A percentile compares a stretch with the other conserved stretches of the same genome.
These are phyloP conservation scores for Cataglyphis cursor DNA, from an alignment of 2,888 invertebrate genomes.

Conservation along the genomic window DNA sequence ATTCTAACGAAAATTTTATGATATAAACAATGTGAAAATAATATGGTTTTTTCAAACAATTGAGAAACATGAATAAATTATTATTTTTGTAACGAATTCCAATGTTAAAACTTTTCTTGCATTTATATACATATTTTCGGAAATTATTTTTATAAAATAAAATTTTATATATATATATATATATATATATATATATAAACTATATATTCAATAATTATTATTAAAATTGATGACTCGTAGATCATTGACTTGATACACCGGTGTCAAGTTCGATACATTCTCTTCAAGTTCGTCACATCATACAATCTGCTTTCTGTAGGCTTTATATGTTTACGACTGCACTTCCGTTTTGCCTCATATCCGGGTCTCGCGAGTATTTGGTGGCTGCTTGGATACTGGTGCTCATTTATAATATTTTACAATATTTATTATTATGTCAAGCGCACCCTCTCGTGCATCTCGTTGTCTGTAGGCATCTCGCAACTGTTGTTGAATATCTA, in stretches of 20 bases:
- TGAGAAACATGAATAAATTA: neutral
- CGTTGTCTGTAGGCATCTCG: conserved; percentile 34
- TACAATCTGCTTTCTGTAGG: conserved; percentile 34
- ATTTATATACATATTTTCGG: neutral
- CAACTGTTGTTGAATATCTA: conserved; percentile 35
- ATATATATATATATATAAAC: neutral
- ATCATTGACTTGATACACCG: conserved; percentile 1
- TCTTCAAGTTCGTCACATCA: conserved; percentile 43
- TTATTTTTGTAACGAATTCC: neutral
- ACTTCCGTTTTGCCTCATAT: conserved; percentile 70
- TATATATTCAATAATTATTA: conserved; percentile 1
- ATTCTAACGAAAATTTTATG: neutral
- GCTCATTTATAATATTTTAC: conserved; percentile 64
- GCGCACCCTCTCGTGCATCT: conserved; percentile 39
- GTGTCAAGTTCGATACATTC: conserved; percentile 53
- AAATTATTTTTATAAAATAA: neutral
- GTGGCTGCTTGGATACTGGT: conserved; percentile 58
- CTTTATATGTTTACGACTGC: conserved; percentile 68
- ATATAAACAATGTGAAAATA: neutral
- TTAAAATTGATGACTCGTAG: neutral
- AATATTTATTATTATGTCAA: conserved; percentile 68
- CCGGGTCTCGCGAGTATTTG: conserved; percentile 66
- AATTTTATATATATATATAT: neutral
- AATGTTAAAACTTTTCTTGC: neutral
- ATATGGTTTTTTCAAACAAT: neutral